Percentiles rank a stretch among this genome's conserved stretches.
Conservation (phyloP, 2,797 vertebrate species). For the Chrysocyon brachyurus region DNA sequence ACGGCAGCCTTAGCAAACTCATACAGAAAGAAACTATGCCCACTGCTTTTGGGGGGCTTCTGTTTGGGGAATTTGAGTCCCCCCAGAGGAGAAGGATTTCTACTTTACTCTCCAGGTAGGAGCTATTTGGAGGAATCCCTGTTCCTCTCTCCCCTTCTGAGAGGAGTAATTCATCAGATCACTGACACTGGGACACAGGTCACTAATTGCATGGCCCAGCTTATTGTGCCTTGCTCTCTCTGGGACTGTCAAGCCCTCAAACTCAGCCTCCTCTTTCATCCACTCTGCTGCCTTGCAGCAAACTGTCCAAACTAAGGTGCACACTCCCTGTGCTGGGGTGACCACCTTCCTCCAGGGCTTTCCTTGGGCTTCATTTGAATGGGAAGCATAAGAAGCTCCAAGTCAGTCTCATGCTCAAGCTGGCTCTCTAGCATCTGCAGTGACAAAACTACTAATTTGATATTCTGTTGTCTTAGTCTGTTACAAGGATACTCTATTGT, state of each 20-base stretch:
- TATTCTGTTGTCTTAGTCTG: not conserved
- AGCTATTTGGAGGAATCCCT: not conserved
- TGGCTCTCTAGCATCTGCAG: not conserved
- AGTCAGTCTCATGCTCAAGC: not conserved
- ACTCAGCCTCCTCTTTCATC: not conserved
- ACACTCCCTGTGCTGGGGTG: rapidly evolving
- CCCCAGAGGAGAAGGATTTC: not conserved
- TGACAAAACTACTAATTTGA: not conserved
- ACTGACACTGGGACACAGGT: not conserved
- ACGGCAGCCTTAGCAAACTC: not conserved
- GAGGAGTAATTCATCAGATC: not conserved
- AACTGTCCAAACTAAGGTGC: not conserved
- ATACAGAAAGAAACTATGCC: not conserved
- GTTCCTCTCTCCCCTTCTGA: not conserved
- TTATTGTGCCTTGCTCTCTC: not conserved
- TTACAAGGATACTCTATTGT: not conserved
- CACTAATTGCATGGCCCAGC: not conserved
- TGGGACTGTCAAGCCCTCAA: not conserved
- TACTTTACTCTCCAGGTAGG: not conserved
- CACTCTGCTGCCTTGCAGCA: not conserved
- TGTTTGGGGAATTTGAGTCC: not conserved
- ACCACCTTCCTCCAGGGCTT: too few species aligned
- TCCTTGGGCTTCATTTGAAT: not conserved
- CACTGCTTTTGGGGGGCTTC: not conserved
- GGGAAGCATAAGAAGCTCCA: not conserved